Evolutionary conservation across 2,797 vertebrate species (phyloP), one percentile per base, ranked within the genome.

Genomic region (Hypotaenidia philippensis): DNA sequence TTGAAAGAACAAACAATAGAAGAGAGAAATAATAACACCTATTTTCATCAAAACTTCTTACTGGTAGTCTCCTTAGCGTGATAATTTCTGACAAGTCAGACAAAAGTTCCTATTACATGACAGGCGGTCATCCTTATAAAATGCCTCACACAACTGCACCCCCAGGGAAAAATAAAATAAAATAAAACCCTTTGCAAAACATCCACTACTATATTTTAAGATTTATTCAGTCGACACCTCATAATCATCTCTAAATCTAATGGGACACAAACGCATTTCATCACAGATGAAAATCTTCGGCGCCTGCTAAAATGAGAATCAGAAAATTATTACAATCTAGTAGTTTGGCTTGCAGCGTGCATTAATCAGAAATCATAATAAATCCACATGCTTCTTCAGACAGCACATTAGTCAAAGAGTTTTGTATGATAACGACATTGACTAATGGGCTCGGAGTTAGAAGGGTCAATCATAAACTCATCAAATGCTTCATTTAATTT

Each of bases 401-500:
- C 98, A 99, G 98, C 98, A 98, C 99, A 99, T 99, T 99, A 99
- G 99, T 99, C 99, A 99, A 97, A 97, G 96, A 97, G 98, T 97
- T 98, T 98, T 98, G 98, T 98, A 97, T 98, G 97, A 98, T 98
- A 98, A 98, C 90, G 98, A 99, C 99, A 98, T 97, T 99, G 99
- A 99, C 97, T 98, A 99, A 99, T 99, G 99, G 98, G 98, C 98
- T 98, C 97, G 86, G 97, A 98, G 98, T 98, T 98, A 97, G 99
- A 99, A 98, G 98, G 99, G 99, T 99, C 99, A 99, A 99, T 99
- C 99, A 99, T 99, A 99, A 99, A 99, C 99, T 99, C 99, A 99
- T 99, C 99, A 99, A 99, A 99, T 98, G 99, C 99, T 99, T 99
- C 99, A 99, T 99, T 99, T 99, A 98, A 99, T 99, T 99, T 99